phyloP scores from a whole-genome alignment of 2,113 vertebrate species.

The Cyphomyrus plagiostoma region DNA sequence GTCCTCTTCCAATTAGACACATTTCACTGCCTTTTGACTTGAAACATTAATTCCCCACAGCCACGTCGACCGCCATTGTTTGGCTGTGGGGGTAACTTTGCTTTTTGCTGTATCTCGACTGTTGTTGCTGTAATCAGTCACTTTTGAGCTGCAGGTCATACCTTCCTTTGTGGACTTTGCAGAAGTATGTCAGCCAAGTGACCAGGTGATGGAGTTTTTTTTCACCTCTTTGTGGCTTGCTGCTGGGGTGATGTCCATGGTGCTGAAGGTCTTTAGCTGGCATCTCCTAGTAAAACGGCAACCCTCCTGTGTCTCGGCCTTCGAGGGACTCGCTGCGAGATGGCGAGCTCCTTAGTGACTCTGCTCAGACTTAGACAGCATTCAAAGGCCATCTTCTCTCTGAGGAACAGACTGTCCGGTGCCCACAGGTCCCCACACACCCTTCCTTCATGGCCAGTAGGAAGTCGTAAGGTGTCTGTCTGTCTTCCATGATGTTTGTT shows the following conservation, averaged over 20 bases:
- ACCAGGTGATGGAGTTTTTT: not conserved
- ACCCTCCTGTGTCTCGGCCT: not conserved
- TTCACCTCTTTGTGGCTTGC: not conserved
- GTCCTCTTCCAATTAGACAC: not conserved
- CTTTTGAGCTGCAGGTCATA: not conserved
- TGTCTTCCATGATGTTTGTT: not conserved
- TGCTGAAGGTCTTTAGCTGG: not conserved
- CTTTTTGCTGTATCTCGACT: not conserved
- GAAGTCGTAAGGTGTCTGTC: not conserved
- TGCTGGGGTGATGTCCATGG: constrained; percentile 4
- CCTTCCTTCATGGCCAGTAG: not conserved
- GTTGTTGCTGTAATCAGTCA: not conserved
- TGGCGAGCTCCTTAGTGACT: not conserved
- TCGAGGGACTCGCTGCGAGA: not conserved
- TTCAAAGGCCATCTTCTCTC: not conserved
- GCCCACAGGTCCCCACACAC: not conserved
- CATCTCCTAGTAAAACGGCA: not conserved
- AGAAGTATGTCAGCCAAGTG: not conserved
- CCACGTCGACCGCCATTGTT: not conserved
- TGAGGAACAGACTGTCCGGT: not conserved
- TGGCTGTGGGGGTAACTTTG: not conserved
- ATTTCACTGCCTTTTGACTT: not conserved
- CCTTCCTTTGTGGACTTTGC: not conserved
- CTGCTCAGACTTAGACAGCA: not conserved
- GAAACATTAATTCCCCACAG: not conserved